phyloP scores from a whole-genome alignment of 2,888 invertebrate genomes.

The Cryptosula pallasiana region DNA sequence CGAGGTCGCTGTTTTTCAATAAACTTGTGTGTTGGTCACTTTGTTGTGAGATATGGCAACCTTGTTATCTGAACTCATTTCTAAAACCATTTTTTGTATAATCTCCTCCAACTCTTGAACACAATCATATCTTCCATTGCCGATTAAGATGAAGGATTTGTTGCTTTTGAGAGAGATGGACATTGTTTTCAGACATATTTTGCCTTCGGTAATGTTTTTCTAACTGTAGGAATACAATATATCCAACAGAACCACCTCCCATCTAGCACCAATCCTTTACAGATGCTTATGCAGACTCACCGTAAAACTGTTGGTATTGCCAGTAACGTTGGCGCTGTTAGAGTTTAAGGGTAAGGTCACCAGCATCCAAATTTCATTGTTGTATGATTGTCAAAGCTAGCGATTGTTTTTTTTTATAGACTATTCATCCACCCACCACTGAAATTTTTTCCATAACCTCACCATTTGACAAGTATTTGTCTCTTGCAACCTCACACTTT shows the following conservation, averaged over 20 bases:
- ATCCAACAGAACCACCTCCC: not conserved
- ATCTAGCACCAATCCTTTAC: not conserved
- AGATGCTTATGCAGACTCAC: not conserved
- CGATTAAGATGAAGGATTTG: not conserved
- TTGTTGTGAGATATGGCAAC: not conserved
- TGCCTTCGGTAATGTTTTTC: not conserved
- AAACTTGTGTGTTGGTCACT: not conserved
- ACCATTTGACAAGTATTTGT: conserved; percentile 4
- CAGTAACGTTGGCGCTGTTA: not conserved
- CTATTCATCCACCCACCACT: too few species aligned
- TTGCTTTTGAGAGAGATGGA: not conserved
- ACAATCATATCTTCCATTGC: not conserved
- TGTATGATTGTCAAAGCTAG: too few species aligned
- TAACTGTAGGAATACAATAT: not conserved
- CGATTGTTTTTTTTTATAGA: too few species aligned
- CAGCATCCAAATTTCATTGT: too few species aligned
- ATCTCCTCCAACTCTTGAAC: not conserved
- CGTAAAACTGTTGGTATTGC: not conserved
- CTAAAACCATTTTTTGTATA: not conserved
- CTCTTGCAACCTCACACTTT: not conserved
- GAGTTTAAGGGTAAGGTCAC: not conserved
- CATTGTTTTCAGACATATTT: not conserved
- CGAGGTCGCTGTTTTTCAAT: not conserved
- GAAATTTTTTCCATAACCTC: too few species aligned
- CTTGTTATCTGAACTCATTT: not conserved